phyloP scores from a whole-genome alignment of 1,140 invertebrate species.

The Glossosoma conforme region DNA sequence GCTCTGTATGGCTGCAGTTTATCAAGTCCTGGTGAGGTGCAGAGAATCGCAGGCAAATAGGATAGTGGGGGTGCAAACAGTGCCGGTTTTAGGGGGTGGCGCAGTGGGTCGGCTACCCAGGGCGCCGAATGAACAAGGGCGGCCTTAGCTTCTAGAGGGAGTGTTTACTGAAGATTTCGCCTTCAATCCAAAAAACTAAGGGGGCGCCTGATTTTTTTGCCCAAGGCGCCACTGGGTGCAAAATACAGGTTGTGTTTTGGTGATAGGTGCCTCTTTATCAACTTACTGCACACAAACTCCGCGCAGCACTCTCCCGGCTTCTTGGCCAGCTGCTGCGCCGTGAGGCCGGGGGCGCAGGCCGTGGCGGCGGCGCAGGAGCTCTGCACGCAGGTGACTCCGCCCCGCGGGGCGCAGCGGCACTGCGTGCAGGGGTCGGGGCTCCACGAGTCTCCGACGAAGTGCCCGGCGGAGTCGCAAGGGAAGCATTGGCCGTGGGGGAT shows the following conservation, averaged over 20 bases:
- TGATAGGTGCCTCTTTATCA: background rate
- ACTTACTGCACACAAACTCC: constrained; percentile 61
- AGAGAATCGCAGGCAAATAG: background rate
- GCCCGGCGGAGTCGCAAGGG: constrained; percentile 62
- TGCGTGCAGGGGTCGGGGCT: constrained; percentile 63
- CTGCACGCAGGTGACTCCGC: constrained; percentile 51
- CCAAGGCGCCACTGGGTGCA: background rate
- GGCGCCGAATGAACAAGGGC: no score
- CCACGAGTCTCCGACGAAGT: constrained; percentile 59
- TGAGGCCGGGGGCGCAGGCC: constrained; percentile 53
- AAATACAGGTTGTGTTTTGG: background rate
- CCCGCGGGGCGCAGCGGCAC: constrained; percentile 61
- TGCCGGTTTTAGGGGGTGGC: no score
- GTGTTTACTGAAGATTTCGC: no score
- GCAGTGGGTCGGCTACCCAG: no score
- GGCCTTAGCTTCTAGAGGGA: no score
- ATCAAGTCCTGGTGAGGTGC: no score
- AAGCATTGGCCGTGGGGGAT: constrained; percentile 56
- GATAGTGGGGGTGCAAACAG: background rate
- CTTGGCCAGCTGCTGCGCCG: constrained; percentile 47
- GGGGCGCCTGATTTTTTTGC: no score
- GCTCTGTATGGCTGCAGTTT: no score
- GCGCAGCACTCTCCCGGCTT: constrained; percentile 63
- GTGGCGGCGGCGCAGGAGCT: constrained; percentile 56
- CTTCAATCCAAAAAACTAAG: no score